A percentile compares a stretch with the other conserved stretches of the same genome.
These are phyloP conservation scores for Selenia dentaria DNA, from an alignment of 2,888 invertebrate species.

Conservation along the genomic window DNA sequence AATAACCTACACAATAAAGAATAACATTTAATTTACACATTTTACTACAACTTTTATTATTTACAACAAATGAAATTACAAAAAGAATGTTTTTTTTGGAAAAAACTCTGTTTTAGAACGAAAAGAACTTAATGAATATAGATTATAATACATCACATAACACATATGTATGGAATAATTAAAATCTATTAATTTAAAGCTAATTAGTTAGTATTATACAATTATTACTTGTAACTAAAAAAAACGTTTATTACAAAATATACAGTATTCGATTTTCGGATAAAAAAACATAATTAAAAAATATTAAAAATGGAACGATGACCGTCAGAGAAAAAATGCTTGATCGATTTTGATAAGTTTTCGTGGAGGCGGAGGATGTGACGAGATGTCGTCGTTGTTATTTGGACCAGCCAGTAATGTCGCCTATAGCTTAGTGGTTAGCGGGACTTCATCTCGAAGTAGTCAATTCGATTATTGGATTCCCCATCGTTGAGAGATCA, in stretches of 20 bases:
- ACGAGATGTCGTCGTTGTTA: constrained; percentile 8
- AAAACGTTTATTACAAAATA: constrained; percentile 66
- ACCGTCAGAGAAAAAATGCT: constrained; percentile 34
- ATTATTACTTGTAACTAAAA: constrained; percentile 41
- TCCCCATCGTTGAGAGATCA: constrained; percentile 46
- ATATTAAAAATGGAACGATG: constrained; percentile 26
- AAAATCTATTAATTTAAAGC: constrained; percentile 35
- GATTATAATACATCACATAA: constrained; percentile 45
- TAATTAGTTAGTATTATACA: constrained; percentile 40
- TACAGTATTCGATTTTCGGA: constrained; percentile 49
- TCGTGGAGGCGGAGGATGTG: constrained; percentile 26
- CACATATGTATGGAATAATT: constrained; percentile 58
- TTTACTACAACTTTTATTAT: constrained; percentile 45
- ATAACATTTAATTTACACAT: constrained; percentile 45
- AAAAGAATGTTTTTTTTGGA: constrained; percentile 23
- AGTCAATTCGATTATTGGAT: constrained; percentile 22
- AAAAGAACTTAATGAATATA: constrained; percentile 14
- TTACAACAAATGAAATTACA: constrained; percentile 44
- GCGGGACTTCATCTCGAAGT: constrained; percentile 29
- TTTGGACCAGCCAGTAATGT: constrained; percentile 34
- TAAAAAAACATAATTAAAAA: constrained; percentile 38
- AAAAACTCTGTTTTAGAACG: constrained; percentile 32
- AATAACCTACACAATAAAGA: constrained; percentile 32
- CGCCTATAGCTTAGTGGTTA: constrained; percentile 25
- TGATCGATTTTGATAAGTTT: constrained; percentile 37